Conservation (phyloP, 2,888 invertebrate species). For the Epinotia demarniana region DNA sequence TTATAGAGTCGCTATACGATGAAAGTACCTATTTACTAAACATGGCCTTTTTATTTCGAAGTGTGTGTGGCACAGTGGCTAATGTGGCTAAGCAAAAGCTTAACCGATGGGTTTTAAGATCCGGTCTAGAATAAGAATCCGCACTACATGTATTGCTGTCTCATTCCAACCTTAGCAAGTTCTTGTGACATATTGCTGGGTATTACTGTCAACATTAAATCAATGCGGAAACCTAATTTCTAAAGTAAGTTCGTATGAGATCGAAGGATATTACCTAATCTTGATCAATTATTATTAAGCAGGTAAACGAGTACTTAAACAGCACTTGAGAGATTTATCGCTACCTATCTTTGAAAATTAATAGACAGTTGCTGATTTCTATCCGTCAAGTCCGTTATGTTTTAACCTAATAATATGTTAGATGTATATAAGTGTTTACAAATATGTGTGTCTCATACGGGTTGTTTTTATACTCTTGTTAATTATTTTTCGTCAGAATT, state of each 20-base stretch:
- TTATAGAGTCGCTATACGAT: too few relatives aligned
- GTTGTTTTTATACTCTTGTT: too few relatives aligned
- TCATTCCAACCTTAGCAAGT: too few relatives aligned
- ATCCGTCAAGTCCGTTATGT: slow-evolving; percentile 13
- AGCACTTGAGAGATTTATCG: slow-evolving; percentile 7
- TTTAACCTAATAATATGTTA: slow-evolving; percentile 12
- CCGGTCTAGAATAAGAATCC: too few relatives aligned
- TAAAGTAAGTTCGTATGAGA: not conserved
- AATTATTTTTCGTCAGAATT: too few relatives aligned
- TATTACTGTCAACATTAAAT: not conserved
- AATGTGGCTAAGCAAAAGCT: too few relatives aligned
- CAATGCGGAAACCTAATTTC: slow-evolving; percentile 1
- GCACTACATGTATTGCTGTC: too few relatives aligned
- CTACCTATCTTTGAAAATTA: slow-evolving; percentile 7
- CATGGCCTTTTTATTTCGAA: too few relatives aligned
- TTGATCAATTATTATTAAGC: slow-evolving; percentile 22
- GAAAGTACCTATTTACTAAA: too few relatives aligned
- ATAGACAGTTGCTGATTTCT: slow-evolving; percentile 4
- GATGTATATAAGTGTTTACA: not conserved
- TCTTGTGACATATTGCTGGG: not conserved
- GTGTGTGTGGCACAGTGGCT: too few relatives aligned
- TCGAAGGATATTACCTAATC: not conserved
- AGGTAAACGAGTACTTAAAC: not conserved
- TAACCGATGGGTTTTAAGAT: too few relatives aligned
- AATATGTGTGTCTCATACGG: not conserved